These are phyloP conservation scores for Zaprionus nigranus DNA, from an alignment of 1,140 invertebrate species.

Conservation along the genomic window DNA sequence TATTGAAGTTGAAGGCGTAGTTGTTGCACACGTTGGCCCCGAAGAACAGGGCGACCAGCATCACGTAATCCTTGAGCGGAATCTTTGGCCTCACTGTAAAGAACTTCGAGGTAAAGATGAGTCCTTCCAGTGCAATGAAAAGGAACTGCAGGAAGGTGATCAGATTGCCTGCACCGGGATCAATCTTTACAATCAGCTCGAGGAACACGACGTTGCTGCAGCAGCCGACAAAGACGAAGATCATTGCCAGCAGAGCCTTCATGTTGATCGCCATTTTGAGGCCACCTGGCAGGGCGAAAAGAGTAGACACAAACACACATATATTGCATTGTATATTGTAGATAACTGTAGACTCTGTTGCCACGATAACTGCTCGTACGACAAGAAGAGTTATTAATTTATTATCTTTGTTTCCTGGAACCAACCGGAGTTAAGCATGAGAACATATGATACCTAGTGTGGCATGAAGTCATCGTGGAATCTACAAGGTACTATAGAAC, in stretches of 20 bases:
- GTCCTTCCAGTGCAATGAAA: constrained; percentile 95
- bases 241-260: constrained; percentile 89
- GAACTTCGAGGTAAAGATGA: constrained; percentile 94
- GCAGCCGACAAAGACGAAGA: constrained; percentile 94
- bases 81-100: constrained; percentile 90
- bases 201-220: constrained; percentile 96
- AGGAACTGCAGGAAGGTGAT: constrained; percentile 97
- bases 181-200: constrained; percentile 93
- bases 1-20: constrained; percentile 98
- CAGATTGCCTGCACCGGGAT: constrained; percentile 96
- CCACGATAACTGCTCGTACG: neutral
- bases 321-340: neutral
- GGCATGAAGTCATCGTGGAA: neutral
- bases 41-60: constrained; percentile 96
- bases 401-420: constrained; percentile 3
- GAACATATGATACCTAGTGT: neutral
- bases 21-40: constrained; percentile 97
- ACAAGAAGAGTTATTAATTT: neutral
- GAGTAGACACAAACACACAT: neutral
- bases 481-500: neutral
- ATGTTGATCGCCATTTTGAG: constrained; percentile 85
- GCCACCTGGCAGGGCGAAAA: neutral
- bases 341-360: neutral
- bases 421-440: too few relatives aligned
- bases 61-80: constrained; percentile 92